Evolutionary conservation across 2,113 vertebrate genomes (phyloP).

Genomic region (Tragulus kanchil): DNA sequence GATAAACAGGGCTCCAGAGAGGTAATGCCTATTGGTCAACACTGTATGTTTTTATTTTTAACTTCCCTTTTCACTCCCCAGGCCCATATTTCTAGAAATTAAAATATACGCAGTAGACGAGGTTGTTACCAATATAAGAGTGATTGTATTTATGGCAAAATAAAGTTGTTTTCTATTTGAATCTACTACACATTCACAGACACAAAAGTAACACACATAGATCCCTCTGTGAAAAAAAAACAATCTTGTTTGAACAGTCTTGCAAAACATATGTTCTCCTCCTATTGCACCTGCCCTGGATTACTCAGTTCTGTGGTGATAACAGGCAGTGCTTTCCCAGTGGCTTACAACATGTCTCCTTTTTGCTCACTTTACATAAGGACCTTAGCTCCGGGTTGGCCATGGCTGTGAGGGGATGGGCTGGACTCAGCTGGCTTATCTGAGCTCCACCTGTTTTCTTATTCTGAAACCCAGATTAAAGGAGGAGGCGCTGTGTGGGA

Average conservation of each 20-base stretch:
- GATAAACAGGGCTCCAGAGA: background rate
- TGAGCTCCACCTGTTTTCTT: background rate
- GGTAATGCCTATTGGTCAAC: background rate
- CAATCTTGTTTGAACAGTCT: background rate
- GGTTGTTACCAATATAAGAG: background rate
- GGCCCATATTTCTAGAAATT: conserved; percentile 20
- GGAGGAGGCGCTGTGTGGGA: background rate
- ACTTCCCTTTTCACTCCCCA: background rate
- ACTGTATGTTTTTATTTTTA: conserved; percentile 28
- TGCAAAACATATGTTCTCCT: background rate
- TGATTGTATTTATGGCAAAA: conserved; percentile 1
- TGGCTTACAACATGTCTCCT: background rate
- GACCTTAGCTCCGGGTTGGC: background rate
- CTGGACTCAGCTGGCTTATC: background rate
- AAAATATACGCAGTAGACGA: background rate
- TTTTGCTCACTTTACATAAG: background rate
- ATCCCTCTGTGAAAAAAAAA: background rate
- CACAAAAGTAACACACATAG: background rate
- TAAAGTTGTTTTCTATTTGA: conserved; percentile 16
- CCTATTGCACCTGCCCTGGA: background rate
- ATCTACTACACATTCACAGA: background rate
- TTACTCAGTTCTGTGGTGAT: background rate
- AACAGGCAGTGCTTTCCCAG: background rate
- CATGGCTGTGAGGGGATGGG: background rate
- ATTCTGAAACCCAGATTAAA: background rate